Evolutionary conservation across 1,140 invertebrate species (phyloP).

Genomic region (Ceratoteleas bidentatus): DNA sequence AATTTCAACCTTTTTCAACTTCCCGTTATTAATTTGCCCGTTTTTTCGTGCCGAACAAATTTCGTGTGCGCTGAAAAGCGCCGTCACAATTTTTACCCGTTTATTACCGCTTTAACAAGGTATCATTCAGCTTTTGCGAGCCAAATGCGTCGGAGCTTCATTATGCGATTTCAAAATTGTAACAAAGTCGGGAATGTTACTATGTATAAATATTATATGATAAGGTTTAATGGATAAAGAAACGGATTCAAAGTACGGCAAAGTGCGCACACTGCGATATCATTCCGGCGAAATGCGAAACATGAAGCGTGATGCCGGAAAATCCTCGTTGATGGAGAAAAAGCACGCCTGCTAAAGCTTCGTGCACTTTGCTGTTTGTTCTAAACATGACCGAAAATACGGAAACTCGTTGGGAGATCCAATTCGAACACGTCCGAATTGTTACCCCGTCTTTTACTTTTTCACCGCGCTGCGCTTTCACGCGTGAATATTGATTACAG

Average conservation of each 20-base stretch:
- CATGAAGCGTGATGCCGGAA: slow-evolving; percentile 68
- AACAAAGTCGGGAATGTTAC: slow-evolving; percentile 10
- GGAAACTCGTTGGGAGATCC: slow-evolving; percentile 38
- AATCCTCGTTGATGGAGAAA: slow-evolving; percentile 77
- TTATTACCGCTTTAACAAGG: no score
- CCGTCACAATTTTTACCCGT: no score
- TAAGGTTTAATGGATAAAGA: slow-evolving; percentile 56
- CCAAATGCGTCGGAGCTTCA: not conserved
- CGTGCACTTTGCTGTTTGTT: slow-evolving; percentile 72
- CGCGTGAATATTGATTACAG: slow-evolving; percentile 8
- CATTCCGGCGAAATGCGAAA: slow-evolving; percentile 50
- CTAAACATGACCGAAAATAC: slow-evolving; percentile 69
- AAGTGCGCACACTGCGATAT: slow-evolving; percentile 68
- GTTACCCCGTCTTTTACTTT: slow-evolving; percentile 26
- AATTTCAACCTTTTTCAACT: no score
- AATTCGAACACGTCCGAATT: slow-evolving; percentile 26
- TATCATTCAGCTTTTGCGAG: no score
- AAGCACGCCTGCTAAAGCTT: slow-evolving; percentile 78
- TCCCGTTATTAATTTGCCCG: no score
- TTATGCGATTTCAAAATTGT: slow-evolving; percentile 12
- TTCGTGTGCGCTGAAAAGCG: no score
- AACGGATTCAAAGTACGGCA: slow-evolving; percentile 59
- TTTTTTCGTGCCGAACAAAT: no score
- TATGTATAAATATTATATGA: slow-evolving; percentile 36
- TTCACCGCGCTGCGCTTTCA: not conserved